Evolutionary conservation across 2,113 vertebrate genomes (phyloP).

Genomic region (Eptesicus fuscus): DNA sequence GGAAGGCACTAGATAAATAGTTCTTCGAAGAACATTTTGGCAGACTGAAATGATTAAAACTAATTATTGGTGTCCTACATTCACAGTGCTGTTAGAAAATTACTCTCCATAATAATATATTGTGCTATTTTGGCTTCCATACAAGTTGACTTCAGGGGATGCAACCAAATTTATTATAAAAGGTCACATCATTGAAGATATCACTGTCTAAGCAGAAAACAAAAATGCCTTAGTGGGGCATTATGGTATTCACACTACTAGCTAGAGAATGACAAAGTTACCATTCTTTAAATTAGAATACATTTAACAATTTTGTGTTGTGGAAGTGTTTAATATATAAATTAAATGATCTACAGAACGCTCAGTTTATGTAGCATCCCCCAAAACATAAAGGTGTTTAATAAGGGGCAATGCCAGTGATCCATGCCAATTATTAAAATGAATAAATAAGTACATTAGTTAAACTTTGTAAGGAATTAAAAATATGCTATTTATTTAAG

Average conservation of each 20-base stretch:
- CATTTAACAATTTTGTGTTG: background rate
- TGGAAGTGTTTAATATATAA: background rate
- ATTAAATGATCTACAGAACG: background rate
- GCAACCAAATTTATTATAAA: background rate
- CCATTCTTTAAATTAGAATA: background rate
- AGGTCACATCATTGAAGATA: background rate
- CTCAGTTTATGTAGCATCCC: background rate
- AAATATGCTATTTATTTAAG: slow-evolving; percentile 69
- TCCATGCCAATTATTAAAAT: background rate
- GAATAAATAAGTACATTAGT: background rate
- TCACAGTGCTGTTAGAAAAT: background rate
- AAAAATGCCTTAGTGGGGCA: background rate
- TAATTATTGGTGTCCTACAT: background rate
- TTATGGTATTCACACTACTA: background rate
- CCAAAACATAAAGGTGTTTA: background rate
- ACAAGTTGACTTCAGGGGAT: background rate
- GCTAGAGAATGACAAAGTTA: background rate
- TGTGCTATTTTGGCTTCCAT: background rate
- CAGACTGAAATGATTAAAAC: background rate
- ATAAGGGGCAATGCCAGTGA: background rate
- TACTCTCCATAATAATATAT: background rate
- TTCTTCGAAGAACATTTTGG: background rate
- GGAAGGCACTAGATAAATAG: background rate
- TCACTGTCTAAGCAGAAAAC: background rate
- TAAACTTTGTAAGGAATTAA: background rate